These are phyloP conservation scores for Ophraella communa DNA, from an alignment of 2,888 invertebrate species.

Conservation along the genomic window DNA sequence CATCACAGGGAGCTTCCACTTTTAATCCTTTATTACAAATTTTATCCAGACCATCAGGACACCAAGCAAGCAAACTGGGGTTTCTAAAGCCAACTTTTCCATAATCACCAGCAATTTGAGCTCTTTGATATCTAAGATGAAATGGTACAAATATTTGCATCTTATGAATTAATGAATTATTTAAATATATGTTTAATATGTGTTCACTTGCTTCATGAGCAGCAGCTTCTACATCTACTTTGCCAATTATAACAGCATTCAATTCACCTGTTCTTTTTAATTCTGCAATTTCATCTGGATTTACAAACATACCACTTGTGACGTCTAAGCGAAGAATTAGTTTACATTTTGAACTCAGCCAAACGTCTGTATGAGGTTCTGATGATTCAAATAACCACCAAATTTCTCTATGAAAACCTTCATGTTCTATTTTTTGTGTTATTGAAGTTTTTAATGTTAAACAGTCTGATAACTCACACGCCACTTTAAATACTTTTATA, in stretches of 20 bases:
- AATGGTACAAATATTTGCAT: slow-evolving; percentile 58
- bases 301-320: slow-evolving; percentile 58
- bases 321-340: slow-evolving; percentile 53
- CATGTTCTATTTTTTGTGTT: slow-evolving; percentile 60
- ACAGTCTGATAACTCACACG: slow-evolving; percentile 40
- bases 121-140: slow-evolving; percentile 62
- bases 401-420: slow-evolving; percentile 59
- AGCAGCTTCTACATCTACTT: slow-evolving; percentile 58
- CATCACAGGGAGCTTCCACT: slow-evolving; percentile 56
- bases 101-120: slow-evolving; percentile 59
- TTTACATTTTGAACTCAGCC: slow-evolving; percentile 50
- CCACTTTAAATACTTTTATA: neutral
- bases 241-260: slow-evolving; percentile 50
- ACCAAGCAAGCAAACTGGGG: slow-evolving; percentile 54
- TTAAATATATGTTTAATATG: slow-evolving; percentile 54
- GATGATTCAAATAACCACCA: slow-evolving; percentile 60
- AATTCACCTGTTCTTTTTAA: slow-evolving; percentile 50
- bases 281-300: slow-evolving; percentile 60
- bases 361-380: slow-evolving; percentile 38
- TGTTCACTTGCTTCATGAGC: slow-evolving; percentile 56
- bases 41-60: slow-evolving; percentile 44
- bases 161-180: slow-evolving; percentile 47
- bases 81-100: slow-evolving; percentile 54
- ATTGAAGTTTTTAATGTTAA: slow-evolving; percentile 52
- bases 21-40: slow-evolving; percentile 52